Percentiles rank a stretch among this genome's conserved stretches.
Evolutionary conservation across 2,888 invertebrate genomes (phyloP).

Genomic region (Disparrhopalites patrizii): DNA sequence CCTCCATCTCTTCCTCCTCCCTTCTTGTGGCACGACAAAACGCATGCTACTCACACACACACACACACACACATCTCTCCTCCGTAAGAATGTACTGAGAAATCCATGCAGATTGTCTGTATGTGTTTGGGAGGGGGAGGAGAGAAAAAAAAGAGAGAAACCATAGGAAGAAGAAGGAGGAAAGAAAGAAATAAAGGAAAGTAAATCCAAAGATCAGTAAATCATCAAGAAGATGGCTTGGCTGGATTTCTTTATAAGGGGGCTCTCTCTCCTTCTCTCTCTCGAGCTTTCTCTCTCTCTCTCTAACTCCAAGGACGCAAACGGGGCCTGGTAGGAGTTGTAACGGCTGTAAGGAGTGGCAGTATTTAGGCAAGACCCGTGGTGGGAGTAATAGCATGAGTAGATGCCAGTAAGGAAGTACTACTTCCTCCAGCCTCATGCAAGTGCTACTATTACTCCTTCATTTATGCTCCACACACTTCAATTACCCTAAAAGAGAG

Average conservation of each 20-base stretch:
- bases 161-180: not conserved
- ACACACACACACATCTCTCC: not conserved
- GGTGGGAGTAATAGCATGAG: too few relatives aligned
- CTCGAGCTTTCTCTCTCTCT: not conserved
- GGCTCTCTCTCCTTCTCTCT: constrained; percentile 15
- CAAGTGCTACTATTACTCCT: too few relatives aligned
- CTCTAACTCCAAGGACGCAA: not conserved
- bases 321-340: too few relatives aligned
- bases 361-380: too few relatives aligned
- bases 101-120: too few relatives aligned
- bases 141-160: not conserved
- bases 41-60: not conserved
- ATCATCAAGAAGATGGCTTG: constrained; percentile 29
- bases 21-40: not conserved
- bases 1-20: not conserved
- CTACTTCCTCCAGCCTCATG: constrained; percentile 19
- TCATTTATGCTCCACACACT: constrained; percentile 18
- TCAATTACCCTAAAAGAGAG: not conserved
- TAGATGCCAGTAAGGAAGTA: constrained; percentile 27
- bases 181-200: not conserved
- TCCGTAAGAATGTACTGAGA: too few relatives aligned
- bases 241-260: constrained; percentile 19
- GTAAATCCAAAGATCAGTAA: constrained; percentile 29
- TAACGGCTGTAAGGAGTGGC: too few relatives aligned
- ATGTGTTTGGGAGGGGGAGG: too few relatives aligned